Evolutionary conservation across 2,888 invertebrate genomes (phyloP).

Genomic region (Agrilus biguttatus): DNA sequence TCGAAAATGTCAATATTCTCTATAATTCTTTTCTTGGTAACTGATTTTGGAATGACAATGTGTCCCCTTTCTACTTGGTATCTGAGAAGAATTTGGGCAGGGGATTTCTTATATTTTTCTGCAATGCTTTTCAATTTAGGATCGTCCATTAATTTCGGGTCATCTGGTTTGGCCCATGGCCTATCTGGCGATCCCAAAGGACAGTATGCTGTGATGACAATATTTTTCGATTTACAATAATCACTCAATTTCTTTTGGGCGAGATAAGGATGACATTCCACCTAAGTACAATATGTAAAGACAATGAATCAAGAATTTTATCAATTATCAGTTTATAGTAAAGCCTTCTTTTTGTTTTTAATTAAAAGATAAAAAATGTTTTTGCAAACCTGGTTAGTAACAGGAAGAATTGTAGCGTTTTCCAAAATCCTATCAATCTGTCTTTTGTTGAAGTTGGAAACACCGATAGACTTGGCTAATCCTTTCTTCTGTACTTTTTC

Average conservation of each 20-base stretch:
- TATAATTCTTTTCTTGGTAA: constrained; percentile 51
- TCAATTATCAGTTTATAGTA: too few species aligned
- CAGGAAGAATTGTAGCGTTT: constrained; percentile 49
- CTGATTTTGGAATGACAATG: constrained; percentile 71
- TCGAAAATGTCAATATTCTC: constrained; percentile 61
- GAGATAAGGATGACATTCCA: constrained; percentile 72
- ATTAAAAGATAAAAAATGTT: too few species aligned
- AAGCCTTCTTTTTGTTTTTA: too few species aligned
- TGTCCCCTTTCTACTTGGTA: constrained; percentile 50
- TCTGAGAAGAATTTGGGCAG: constrained; percentile 56
- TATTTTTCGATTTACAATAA: constrained; percentile 49
- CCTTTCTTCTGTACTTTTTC: constrained; percentile 58
- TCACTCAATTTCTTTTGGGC: constrained; percentile 54
- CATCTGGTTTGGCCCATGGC: constrained; percentile 65
- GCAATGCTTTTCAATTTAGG: constrained; percentile 47
- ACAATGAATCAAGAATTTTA: too few species aligned
- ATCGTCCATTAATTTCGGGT: constrained; percentile 59
- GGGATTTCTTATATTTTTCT: constrained; percentile 47
- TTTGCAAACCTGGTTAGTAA: constrained; percentile 38
- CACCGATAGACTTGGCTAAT: constrained; percentile 61
- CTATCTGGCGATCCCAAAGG: constrained; percentile 73
- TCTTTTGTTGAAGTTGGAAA: constrained; percentile 74
- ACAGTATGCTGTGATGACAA: constrained; percentile 68
- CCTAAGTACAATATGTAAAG: constrained; percentile 26
- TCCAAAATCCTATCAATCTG: constrained; percentile 59